These are phyloP conservation scores for Pelusios castaneus DNA, from an alignment of 2,113 vertebrate species.

Conservation along the genomic window DNA sequence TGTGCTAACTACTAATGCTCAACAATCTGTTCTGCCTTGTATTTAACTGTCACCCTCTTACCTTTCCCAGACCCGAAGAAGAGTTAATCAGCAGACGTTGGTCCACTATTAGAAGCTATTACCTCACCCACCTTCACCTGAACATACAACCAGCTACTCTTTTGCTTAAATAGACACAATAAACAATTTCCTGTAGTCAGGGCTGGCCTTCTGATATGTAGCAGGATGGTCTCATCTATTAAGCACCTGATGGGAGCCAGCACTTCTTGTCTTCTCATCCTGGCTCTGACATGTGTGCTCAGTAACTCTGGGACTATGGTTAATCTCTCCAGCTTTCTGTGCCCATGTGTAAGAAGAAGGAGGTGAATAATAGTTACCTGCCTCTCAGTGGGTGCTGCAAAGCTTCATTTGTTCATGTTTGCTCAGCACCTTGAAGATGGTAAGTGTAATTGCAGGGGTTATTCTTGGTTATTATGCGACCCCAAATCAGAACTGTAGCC, in stretches of 20 bases:
- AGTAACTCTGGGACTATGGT: not conserved
- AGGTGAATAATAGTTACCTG: too few relatives aligned
- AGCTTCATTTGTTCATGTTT: not conserved
- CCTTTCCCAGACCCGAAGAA: too few relatives aligned
- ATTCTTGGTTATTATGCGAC: not conserved
- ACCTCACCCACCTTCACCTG: too few relatives aligned
- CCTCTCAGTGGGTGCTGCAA: too few relatives aligned
- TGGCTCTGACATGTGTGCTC: not conserved
- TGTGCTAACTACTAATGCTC: too few relatives aligned
- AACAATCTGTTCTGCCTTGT: too few relatives aligned
- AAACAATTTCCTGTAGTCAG: not conserved
- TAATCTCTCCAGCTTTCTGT: fast-evolving
- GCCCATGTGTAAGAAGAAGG: too few relatives aligned
- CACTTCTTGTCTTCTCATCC: not conserved
- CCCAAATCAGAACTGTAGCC: not conserved
- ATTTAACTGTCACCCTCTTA: too few relatives aligned
- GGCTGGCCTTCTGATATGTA: not conserved
- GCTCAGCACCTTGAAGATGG: not conserved
- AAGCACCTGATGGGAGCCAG: not conserved
- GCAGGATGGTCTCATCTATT: not conserved
- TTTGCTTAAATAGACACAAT: not conserved
- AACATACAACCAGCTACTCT: not conserved
- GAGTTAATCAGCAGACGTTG: too few relatives aligned
- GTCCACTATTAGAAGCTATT: too few relatives aligned
- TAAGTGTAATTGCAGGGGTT: not conserved